Evolutionary conservation across 2,113 vertebrate genomes (phyloP), one percentile per base, ranked within the genome.

Genomic region (Aythya baeri): DNA sequence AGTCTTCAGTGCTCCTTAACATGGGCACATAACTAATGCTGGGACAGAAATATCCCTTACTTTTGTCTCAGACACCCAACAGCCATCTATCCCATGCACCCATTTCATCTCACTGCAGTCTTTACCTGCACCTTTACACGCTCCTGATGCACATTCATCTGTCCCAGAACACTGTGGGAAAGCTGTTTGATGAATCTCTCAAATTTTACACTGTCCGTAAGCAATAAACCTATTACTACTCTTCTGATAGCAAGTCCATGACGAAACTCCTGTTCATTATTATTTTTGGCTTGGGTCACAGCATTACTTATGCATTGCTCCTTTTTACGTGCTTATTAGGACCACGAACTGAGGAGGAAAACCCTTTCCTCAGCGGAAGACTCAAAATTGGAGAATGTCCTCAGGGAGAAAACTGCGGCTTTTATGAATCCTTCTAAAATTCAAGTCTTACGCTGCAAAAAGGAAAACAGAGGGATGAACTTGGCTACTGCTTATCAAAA

Each of bases 261-360:
- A 88, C n/a, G 80, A 77, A 36, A 55, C 5, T 7, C 38, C 62
- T 86, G 32, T 29, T 88, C 25, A 34, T 36, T 79, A 31, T 86
- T 92, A 58, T 82, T 95, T 92, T 93, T 91, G 52, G 78, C 89
- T 85, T 63, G 17, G 41, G 34, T 73, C 36, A 79, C 38, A 76
- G 34, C 21, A 73, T 83, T 85, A 86, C 52, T 77, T 79, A 14
- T 52, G 65, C 34, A 44, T 13, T 57, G 29, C 6, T 71, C 26
- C 59, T 59, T 59, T 87, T 41, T 21, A 72, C 2, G 0, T 50
- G 29, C 43, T 87, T 92, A 50, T 73, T 79, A 85, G 44, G 25
- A 89, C 71, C 34, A 29, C 31, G 49, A 91, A 84, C 43, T n/a
- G 38, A 76, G 49, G 44, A 79, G 44, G 49, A 92, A 92, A 84